Percentiles rank a stretch among this genome's conserved stretches.
phyloP scores from a whole-genome alignment of 2,888 invertebrate species.

The Pheosia tremula region DNA sequence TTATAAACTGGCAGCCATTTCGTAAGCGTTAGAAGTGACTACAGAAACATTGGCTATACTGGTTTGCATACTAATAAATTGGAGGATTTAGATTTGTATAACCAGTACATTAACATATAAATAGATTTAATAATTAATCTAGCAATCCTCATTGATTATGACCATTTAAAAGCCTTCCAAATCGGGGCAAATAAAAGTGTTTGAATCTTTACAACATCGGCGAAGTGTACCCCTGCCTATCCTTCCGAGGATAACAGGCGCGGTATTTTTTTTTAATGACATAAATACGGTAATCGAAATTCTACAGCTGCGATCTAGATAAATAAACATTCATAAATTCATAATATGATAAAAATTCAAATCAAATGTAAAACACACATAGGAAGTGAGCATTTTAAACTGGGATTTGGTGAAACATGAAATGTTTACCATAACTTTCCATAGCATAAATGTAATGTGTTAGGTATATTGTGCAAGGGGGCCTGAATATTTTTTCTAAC shows the following conservation, averaged over 20 bases:
- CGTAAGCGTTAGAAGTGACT: neutral
- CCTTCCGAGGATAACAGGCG: too few relatives aligned
- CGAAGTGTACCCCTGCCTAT: too few relatives aligned
- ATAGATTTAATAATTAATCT: constrained; percentile 8
- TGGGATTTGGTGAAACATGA: too few relatives aligned
- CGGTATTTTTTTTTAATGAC: too few relatives aligned
- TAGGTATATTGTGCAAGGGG: neutral
- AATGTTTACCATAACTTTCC: neutral
- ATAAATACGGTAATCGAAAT: too few relatives aligned
- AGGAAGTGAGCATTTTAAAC: too few relatives aligned
- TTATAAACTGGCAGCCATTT: too few relatives aligned
- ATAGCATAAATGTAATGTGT: neutral
- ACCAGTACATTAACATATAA: constrained; percentile 14
- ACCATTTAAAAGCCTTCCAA: neutral
- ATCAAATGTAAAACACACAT: too few relatives aligned
- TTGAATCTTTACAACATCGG: neutral
- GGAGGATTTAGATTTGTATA: neutral
- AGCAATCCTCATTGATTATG: neutral
- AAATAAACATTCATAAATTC: too few relatives aligned
- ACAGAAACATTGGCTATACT: neutral
- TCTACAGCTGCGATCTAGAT: too few relatives aligned
- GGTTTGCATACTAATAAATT: neutral
- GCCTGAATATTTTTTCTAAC: too few relatives aligned
- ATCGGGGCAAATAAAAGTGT: neutral
- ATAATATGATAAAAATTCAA: too few relatives aligned